Evolutionary conservation across 2,888 invertebrate species (phyloP).

Genomic region (Hofmannophila pseudospretella): DNA sequence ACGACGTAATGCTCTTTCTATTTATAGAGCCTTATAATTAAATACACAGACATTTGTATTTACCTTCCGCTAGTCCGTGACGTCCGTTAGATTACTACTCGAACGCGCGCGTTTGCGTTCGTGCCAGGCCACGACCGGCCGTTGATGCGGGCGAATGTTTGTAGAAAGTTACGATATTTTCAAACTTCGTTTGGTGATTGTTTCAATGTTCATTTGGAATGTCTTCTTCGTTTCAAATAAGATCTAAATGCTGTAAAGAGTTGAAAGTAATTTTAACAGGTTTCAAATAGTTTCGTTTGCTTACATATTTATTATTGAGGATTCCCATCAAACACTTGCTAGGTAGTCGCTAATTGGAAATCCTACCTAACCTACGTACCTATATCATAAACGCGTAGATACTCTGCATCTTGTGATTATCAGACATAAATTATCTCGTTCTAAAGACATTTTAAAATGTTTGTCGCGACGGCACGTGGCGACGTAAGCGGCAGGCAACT

Average conservation of each 20-base stretch:
- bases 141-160: not conserved
- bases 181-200: not conserved
- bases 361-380: too few species aligned
- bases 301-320: too few species aligned
- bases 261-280: too few species aligned
- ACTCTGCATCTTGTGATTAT: too few species aligned
- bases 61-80: slow-evolving; percentile 50
- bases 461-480: not conserved
- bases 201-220: too few species aligned
- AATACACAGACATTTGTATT: slow-evolving; percentile 61
- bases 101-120: slow-evolving; percentile 28
- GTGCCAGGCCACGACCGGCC: slow-evolving; percentile 5
- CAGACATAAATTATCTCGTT: too few species aligned
- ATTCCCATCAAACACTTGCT: too few species aligned
- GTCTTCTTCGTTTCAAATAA: too few species aligned
- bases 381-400: too few species aligned
- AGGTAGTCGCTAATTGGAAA: too few species aligned
- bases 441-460: not conserved
- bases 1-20: slow-evolving; percentile 68
- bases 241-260: too few species aligned
- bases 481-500: slow-evolving; percentile 2
- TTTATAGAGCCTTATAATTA: slow-evolving; percentile 70
- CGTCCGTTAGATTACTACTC: slow-evolving; percentile 30
- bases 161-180: not conserved
- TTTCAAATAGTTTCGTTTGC: too few species aligned